phyloP scores from a whole-genome alignment of 1,140 invertebrate genomes.

The Phthorimaea operculella region DNA sequence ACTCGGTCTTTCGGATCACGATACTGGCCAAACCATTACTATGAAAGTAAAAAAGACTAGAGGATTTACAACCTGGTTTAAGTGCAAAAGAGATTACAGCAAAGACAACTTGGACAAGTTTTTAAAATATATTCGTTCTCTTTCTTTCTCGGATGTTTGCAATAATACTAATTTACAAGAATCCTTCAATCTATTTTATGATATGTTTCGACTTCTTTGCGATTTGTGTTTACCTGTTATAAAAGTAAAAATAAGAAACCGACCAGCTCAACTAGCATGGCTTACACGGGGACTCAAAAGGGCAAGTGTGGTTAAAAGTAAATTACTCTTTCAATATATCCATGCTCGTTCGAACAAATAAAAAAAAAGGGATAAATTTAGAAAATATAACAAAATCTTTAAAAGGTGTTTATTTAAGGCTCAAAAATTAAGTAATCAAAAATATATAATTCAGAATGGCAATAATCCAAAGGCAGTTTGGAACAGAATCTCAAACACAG shows the following conservation, averaged over 20 bases:
- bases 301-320: no score
- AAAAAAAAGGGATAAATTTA: no score
- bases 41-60: not conserved
- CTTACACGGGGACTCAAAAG: not conserved
- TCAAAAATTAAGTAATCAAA: no score
- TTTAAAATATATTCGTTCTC: not conserved
- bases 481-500: no score
- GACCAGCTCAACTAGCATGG: not conserved
- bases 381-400: no score
- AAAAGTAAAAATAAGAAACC: not conserved
- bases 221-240: not conserved
- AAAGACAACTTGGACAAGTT: not conserved
- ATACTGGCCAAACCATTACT: not conserved
- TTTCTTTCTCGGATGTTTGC: not conserved
- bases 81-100: not conserved
- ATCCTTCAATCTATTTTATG: not conserved
- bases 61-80: not conserved
- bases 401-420: no score
- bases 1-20: not conserved
- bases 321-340: no score
- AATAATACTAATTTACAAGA: not conserved
- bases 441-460: no score
- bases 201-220: not conserved
- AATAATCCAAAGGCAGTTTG: no score
- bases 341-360: no score